phyloP scores from a whole-genome alignment of 1,140 invertebrate species.

The Metaphire vulgaris region DNA sequence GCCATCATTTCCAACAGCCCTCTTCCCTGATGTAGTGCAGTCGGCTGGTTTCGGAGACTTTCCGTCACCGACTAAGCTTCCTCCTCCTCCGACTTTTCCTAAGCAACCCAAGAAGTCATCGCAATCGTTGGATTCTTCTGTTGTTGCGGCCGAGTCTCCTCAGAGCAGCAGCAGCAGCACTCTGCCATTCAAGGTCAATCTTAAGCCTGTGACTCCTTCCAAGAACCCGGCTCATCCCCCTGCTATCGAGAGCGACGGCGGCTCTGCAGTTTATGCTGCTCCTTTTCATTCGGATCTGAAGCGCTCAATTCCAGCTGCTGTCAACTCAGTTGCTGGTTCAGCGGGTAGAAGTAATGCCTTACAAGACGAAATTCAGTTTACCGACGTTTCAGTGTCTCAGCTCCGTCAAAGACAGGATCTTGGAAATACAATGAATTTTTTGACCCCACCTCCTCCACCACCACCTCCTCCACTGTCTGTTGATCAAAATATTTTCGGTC shows the following conservation, averaged over 20 bases:
- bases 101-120: neutral
- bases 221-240: neutral
- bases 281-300: neutral
- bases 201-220: neutral
- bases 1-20: neutral
- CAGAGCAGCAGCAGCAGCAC: neutral
- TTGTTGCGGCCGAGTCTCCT: neutral
- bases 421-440: no score
- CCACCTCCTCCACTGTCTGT: neutral
- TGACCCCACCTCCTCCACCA: neutral
- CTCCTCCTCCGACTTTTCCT: neutral
- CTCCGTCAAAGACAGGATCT: no score
- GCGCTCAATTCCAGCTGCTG: neutral
- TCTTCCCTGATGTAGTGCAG: neutral
- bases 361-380: no score
- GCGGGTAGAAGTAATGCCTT: no score
- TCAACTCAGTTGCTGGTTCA: no score
- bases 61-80: neutral
- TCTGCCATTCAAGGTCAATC: neutral
- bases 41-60: neutral
- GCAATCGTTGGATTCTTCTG: no score
- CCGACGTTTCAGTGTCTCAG: no score
- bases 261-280: neutral
- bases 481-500: no score
- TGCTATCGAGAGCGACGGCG: neutral